Percentiles rank a stretch among this genome's conserved stretches.
Evolutionary conservation across 2,113 vertebrate species (phyloP).

Genomic region (Lynx canadensis): DNA sequence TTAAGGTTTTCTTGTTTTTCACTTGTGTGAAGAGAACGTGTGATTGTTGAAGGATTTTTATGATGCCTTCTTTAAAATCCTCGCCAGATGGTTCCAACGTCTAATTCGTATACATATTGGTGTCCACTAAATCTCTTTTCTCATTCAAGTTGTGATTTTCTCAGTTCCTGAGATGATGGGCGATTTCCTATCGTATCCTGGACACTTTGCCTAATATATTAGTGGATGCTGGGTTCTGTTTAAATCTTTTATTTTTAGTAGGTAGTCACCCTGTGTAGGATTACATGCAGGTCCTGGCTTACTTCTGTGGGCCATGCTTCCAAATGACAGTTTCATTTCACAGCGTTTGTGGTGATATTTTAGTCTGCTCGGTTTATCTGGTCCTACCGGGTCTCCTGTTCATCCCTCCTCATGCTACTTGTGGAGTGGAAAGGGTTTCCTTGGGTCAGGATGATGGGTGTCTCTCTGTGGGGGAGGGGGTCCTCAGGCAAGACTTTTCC

Average conservation of each 20-base stretch:
- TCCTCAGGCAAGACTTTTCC: not conserved
- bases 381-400: not conserved
- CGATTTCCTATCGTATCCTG: not conserved
- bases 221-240: not conserved
- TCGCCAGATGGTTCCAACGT: not conserved
- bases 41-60: not conserved
- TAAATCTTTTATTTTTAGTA: not conserved
- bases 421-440: not conserved
- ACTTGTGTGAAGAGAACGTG: slow-evolving; percentile 13
- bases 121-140: not conserved
- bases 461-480: not conserved
- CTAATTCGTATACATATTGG: not conserved
- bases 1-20: slow-evolving; percentile 10
- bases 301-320: not conserved
- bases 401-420: not conserved
- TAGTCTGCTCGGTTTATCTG: not conserved
- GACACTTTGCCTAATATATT: not conserved
- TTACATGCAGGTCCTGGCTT: not conserved
- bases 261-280: not conserved
- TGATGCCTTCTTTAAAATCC: not conserved
- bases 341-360: not conserved
- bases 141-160: not conserved
- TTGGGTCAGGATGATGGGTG: not conserved
- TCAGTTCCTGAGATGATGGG: not conserved
- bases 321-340: not conserved